Base-by-base conservation (phyloP, 2,797 vertebrate genomes). In the Adelosebastes latens region DNA sequence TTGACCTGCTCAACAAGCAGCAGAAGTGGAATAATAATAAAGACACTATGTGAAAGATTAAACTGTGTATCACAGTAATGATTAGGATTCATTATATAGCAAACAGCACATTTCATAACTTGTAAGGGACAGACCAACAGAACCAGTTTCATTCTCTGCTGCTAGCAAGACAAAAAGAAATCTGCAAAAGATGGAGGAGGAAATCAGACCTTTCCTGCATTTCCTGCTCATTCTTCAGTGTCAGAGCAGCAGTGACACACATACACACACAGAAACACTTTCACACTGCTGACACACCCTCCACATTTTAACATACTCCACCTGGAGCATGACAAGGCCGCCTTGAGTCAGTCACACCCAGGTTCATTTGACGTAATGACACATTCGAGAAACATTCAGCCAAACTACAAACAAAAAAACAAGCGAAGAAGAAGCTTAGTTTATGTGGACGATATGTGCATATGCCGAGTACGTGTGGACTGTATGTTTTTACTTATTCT, bases 261-360 rank as follows among this genome's bases (percentile, higher is more conserved):
- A 58, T 5, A 10, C 13, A 12, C 11, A 18, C 52, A 65, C 58
- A 72, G 5, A 82, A 39, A 67, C 68, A 56, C 7, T 3, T 34
- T 64, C 42, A 60, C 24, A 71, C 5, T 6, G 9, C 78, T 3
- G 46, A 89, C 79, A 90, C 84, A 66, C 81, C 87, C 81, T 80
- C 46, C 32, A n/a, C 16, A 71, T 52, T 39, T 39, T 61, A 52
- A 59, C 27, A 2, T 74, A 62, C 63, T 73, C 16, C 16, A 73
- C 79, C 55, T 80, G 32, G 4, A 77, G 18, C 70, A 82, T 86
- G 72, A 88, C 59, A 58, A 67, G 55, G 65, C 66, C 84, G 65
- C 24, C 1, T 49, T 9, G 49, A 79, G 34, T 55, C 7, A 49
- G 84, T 67, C 86, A 89, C 87, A 56, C 65, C 87, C 79, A 62